These are phyloP conservation scores for Rhopalosiphum padi DNA, from an alignment of 1,140 invertebrate genomes.

Conservation along the genomic window DNA sequence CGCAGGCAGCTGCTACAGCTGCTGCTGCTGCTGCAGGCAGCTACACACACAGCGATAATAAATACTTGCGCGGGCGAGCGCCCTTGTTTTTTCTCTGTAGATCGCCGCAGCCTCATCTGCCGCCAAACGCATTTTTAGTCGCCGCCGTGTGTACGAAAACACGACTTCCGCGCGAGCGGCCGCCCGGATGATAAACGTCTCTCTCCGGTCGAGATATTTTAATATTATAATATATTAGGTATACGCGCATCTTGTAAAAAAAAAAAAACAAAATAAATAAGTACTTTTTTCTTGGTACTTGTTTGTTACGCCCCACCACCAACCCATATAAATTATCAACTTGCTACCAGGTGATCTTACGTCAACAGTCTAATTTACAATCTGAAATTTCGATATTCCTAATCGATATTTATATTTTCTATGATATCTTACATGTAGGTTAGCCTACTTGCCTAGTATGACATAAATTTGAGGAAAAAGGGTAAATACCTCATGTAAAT, in stretches of 20 bases:
- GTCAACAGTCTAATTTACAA: no score
- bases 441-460: no score
- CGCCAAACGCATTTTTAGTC: background rate
- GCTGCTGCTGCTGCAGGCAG: background rate
- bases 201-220: background rate
- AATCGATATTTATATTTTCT: no score
- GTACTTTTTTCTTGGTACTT: background rate
- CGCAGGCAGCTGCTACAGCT: background rate
- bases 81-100: background rate
- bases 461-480: no score
- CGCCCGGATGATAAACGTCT: background rate
- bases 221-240: background rate
- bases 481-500: no score
- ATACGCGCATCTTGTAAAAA: background rate
- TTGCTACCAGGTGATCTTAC: no score
- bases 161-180: background rate
- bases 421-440: no score
- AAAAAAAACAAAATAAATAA: background rate
- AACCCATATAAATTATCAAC: no score
- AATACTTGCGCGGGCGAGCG: background rate
- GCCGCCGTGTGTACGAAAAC: background rate
- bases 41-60: background rate
- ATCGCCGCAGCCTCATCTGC: background rate
- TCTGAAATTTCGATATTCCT: no score
- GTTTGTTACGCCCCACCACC: no score